phyloP scores from a whole-genome alignment of 1,140 invertebrate species.

The Mamestra configurata region DNA sequence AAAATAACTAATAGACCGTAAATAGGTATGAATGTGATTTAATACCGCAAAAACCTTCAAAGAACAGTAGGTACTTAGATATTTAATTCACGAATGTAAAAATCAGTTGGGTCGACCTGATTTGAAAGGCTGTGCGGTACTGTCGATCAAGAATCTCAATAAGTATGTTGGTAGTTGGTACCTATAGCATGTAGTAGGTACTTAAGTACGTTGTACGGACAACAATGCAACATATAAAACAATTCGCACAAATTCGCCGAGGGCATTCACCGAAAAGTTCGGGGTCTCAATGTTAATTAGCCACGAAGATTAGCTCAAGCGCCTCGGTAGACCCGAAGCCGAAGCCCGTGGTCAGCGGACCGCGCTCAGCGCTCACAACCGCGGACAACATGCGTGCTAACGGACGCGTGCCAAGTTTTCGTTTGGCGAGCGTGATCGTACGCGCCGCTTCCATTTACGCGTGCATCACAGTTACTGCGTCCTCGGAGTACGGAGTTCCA shows the following conservation, averaged over 20 bases:
- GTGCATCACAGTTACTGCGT: constrained; percentile 49
- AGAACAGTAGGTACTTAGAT: no score
- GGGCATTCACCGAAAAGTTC: constrained; percentile 78
- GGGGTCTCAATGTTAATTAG: constrained; percentile 74
- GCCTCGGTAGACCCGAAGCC: constrained; percentile 53
- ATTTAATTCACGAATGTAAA: no score
- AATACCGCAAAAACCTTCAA: no score
- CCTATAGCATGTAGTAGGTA: not conserved
- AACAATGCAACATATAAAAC: constrained; percentile 54
- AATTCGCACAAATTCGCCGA: constrained; percentile 56
- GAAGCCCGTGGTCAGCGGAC: constrained; percentile 64
- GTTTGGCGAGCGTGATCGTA: constrained; percentile 24
- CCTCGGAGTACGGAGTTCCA: constrained; percentile 73
- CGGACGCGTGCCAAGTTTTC: constrained; percentile 67
- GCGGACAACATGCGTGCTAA: constrained; percentile 69
- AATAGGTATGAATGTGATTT: no score
- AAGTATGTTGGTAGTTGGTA: not conserved
- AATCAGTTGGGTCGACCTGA: no score
- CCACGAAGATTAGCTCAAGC: constrained; percentile 67
- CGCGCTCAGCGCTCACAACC: constrained; percentile 74
- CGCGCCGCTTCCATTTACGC: constrained; percentile 61
- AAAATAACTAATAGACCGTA: no score
- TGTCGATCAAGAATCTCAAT: constrained; percentile 46
- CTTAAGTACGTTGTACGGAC: constrained; percentile 28
- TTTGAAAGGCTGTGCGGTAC: not conserved